Percentiles rank a stretch among this genome's conserved stretches.
Conservation (phyloP, 2,797 vertebrate genomes). For the Urosaurus nigricauda region DNA sequence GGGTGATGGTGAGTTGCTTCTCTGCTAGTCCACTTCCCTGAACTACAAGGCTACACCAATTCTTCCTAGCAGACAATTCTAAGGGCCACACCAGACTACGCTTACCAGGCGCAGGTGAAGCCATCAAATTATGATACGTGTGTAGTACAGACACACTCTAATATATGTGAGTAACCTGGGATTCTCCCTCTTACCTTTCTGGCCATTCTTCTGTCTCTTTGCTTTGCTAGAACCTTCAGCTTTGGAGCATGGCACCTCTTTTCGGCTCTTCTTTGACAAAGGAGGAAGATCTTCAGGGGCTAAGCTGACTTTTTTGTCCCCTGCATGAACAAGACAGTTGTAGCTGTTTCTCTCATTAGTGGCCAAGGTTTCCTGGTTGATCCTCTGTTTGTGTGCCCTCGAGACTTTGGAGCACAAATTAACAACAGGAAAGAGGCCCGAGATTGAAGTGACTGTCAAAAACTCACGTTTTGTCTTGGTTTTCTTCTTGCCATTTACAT, state of each 20-base stretch:
- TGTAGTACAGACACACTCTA: too few species aligned
- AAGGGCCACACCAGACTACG: not conserved
- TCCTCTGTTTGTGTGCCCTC: not conserved
- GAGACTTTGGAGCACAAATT: not conserved
- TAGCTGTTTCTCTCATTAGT: not conserved
- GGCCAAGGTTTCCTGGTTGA: not conserved
- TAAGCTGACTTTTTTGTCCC: not conserved
- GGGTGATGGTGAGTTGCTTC: too few species aligned
- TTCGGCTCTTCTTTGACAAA: conserved; percentile 15
- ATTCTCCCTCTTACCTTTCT: not conserved
- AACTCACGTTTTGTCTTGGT: not conserved
- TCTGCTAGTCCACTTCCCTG: too few species aligned
- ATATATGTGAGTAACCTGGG: not conserved
- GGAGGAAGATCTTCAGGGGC: not conserved
- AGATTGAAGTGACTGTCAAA: not conserved
- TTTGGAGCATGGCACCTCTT: not conserved
- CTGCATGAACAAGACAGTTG: conserved; percentile 10
- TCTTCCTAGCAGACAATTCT: too few species aligned
- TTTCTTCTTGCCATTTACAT: not conserved
- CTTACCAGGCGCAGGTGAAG: not conserved
- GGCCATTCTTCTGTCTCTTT: not conserved
- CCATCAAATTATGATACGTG: too few species aligned
- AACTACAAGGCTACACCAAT: too few species aligned
- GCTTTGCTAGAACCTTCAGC: not conserved
- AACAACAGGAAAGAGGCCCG: not conserved